phyloP scores from a whole-genome alignment of 2,888 invertebrate genomes.

The Eupeodes latifasciatus region DNA sequence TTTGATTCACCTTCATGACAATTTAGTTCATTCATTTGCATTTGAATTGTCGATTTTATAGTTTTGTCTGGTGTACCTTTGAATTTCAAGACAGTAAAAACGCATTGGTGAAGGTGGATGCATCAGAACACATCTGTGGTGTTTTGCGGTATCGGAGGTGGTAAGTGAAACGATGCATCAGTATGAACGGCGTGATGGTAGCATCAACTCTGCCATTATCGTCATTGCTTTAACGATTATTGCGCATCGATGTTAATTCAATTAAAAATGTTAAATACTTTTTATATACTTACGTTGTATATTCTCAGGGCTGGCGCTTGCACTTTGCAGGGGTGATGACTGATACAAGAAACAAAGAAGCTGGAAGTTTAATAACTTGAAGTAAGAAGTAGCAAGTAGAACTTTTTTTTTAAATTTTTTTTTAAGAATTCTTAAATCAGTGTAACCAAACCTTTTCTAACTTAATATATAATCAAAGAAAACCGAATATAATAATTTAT shows the following conservation, averaged over 20 bases:
- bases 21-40: constrained; percentile 70
- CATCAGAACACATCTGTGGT: not conserved
- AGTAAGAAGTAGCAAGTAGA: too few relatives aligned
- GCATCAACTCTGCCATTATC: constrained; percentile 17
- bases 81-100: constrained; percentile 12
- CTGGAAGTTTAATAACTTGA: too few relatives aligned
- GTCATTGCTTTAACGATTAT: constrained; percentile 69
- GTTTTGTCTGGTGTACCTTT: not conserved
- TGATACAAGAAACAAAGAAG: too few relatives aligned
- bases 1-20: constrained; percentile 71
- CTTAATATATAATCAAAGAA: too few relatives aligned
- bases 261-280: constrained; percentile 74
- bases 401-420: too few relatives aligned
- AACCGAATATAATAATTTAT: too few relatives aligned
- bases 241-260: constrained; percentile 71
- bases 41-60: constrained; percentile 44
- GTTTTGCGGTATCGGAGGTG: constrained; percentile 12
- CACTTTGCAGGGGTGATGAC: too few relatives aligned
- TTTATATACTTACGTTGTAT: constrained; percentile 15
- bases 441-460: too few relatives aligned
- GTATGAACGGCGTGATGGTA: not conserved
- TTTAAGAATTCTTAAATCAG: too few relatives aligned
- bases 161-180: not conserved
- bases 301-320: not conserved
- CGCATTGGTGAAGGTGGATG: constrained; percentile 7